Evolutionary conservation across 2,888 invertebrate genomes (phyloP).

Genomic region (Dolichopus griseipennis): DNA sequence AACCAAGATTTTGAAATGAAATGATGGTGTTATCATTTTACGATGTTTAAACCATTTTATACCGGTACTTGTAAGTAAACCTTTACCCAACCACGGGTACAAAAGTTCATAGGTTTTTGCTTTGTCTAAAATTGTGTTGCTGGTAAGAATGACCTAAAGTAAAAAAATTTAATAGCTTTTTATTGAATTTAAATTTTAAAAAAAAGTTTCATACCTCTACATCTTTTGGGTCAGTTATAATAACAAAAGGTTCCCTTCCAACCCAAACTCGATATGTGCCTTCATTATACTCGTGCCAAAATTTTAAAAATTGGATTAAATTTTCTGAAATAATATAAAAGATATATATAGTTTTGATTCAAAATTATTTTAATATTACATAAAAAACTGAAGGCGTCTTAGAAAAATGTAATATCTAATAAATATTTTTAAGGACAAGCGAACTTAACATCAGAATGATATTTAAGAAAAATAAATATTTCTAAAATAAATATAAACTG

Average conservation of each 20-base stretch:
- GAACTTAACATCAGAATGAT: no score
- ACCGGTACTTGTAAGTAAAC: slow-evolving; percentile 42
- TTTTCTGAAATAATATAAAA: slow-evolving; percentile 26
- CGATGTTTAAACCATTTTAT: background rate
- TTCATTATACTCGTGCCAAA: slow-evolving; percentile 32
- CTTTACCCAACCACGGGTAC: slow-evolving; percentile 44
- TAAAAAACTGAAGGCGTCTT: no score
- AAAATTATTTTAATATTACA: no score
- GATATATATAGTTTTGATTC: slow-evolving; percentile 2
- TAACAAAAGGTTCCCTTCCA: slow-evolving; percentile 31
- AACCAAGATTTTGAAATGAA: slow-evolving; percentile 47
- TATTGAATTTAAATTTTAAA: background rate
- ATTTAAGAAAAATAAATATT: no score
- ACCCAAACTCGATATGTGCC: slow-evolving; percentile 29
- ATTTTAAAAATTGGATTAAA: slow-evolving; percentile 33
- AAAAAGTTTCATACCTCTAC: slow-evolving; percentile 31
- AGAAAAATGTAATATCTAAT: no score
- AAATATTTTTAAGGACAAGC: no score
- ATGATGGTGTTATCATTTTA: slow-evolving; percentile 46
- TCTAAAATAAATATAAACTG: no score
- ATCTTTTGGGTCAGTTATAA: slow-evolving; percentile 34
- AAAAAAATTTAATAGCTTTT: background rate
- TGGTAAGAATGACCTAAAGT: slow-evolving; percentile 34
- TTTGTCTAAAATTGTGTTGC: slow-evolving; percentile 44
- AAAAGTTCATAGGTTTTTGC: slow-evolving; percentile 41